Evolutionary conservation across 2,888 invertebrate genomes (phyloP).

Genomic region (Hermodice carunculata): DNA sequence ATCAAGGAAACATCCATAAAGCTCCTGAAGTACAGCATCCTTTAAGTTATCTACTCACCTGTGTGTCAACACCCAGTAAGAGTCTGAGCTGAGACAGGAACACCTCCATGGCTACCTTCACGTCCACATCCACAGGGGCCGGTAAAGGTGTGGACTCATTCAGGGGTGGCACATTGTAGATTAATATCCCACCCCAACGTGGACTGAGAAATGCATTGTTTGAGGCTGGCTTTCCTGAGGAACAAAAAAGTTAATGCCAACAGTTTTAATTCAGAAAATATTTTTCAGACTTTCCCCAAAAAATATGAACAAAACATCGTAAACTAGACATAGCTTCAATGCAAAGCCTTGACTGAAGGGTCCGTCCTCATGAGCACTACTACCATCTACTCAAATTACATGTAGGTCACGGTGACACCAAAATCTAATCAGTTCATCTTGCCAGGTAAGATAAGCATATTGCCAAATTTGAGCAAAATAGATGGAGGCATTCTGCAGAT

Average conservation of each 20-base stretch:
- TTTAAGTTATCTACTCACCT: neutral
- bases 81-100: conserved; percentile 83
- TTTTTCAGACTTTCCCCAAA: neutral
- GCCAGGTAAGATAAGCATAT: too few species aligned
- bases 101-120: conserved; percentile 80
- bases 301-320: neutral
- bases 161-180: conserved; percentile 71
- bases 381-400: too few species aligned
- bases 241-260: too few species aligned
- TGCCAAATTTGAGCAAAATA: too few species aligned
- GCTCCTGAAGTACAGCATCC: too few species aligned
- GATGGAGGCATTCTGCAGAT: too few species aligned
- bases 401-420: too few species aligned
- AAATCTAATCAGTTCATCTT: too few species aligned
- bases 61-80: conserved; percentile 75
- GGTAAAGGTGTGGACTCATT: conserved; percentile 45
- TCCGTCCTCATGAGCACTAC: too few species aligned
- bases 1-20: too few species aligned
- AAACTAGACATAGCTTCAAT: too few species aligned
- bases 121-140: conserved; percentile 69
- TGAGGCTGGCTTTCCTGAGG: conserved; percentile 56
- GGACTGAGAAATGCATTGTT: conserved; percentile 71
- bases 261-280: neutral
- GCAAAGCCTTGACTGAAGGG: too few species aligned
- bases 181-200: conserved; percentile 90